Base-by-base conservation (phyloP, 2,888 invertebrate genomes). In the Apomyelois bistriatella region DNA sequence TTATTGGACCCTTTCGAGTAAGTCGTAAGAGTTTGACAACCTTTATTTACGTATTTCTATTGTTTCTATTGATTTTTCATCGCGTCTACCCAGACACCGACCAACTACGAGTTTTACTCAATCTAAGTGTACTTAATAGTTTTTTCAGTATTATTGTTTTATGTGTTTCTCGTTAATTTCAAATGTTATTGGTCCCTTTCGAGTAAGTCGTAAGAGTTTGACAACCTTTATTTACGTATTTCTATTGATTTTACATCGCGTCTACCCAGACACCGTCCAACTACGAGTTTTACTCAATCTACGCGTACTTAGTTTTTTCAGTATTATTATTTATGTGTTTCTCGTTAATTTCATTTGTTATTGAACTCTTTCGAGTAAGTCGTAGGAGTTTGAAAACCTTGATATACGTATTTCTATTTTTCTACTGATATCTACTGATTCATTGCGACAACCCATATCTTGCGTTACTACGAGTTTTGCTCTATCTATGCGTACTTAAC, bases 381-480 rank as follows among this genome's bases (percentile, higher is more conserved):
- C 6, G 1, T 6, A 8, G 32, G 32, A 32, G 3, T 8, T 32
- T n/a, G 43, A 46, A 30, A 13, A 15, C 8, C 8, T 0, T 66
- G 61, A 65, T 72, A 74, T 75, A 68, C 66, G 74, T 74, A 38
- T 38, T 38, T 12, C 13, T 12, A 38, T 38, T 38, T 15, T 38
- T 38, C 13, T n/a, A n/a, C n/a, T n/a, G n/a, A n/a, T n/a, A n/a
- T n/a, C 38, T 38, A 38, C n/a, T n/a, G 15, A 7, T 13, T 38
- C 3, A 38, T 15, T 2, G 15, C 38, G 7, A 3, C 13, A 4
- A 1, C 13, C 1, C 5, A 40, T 8, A 17, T 40, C 8, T 15
- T 15, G 2, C 8, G 15, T 1, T 40, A 40, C 10, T 16, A 40
- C 40, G 40, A 40, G 13, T 15, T 40, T 15, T 15, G 15, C 40